phyloP scores from a whole-genome alignment of 2,113 vertebrate species.

The Opisthocomus hoazin region DNA sequence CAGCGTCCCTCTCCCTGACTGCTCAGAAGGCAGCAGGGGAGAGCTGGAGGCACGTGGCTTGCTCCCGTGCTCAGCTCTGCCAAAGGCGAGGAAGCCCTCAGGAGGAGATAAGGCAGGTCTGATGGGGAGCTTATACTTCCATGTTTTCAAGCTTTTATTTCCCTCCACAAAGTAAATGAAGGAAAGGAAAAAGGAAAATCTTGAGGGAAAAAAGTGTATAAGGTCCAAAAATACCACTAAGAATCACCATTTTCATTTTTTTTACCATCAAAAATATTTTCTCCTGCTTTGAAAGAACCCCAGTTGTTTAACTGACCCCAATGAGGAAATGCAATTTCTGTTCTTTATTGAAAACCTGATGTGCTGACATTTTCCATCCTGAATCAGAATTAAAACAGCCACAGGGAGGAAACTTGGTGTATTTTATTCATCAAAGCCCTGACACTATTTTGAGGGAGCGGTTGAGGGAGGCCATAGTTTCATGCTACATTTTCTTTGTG shows the following conservation, averaged over 20 bases:
- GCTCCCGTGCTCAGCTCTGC: background rate
- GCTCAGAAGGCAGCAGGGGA: background rate
- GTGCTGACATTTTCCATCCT: background rate
- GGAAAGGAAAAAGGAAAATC: background rate
- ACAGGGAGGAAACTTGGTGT: background rate
- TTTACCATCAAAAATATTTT: background rate
- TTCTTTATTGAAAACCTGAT: background rate
- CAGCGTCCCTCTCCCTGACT: background rate
- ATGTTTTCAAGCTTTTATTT: background rate
- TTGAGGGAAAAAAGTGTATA: background rate
- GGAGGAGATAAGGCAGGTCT: background rate
- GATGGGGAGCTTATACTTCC: background rate
- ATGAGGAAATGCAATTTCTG: background rate
- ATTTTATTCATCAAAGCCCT: background rate
- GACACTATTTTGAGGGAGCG: background rate
- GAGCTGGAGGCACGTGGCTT: background rate
- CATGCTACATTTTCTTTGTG: background rate
- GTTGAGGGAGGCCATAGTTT: background rate
- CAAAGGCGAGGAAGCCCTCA: background rate
- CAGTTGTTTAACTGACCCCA: background rate
- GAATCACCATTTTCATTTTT: background rate
- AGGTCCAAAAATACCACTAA: background rate
- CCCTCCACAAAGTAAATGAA: background rate
- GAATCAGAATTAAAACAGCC: background rate
- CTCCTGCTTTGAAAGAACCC: background rate